A percentile compares a stretch with the other conserved stretches of the same genome.
Evolutionary conservation across 2,797 vertebrate species (phyloP).

Genomic region (Neostethus bicornis): DNA sequence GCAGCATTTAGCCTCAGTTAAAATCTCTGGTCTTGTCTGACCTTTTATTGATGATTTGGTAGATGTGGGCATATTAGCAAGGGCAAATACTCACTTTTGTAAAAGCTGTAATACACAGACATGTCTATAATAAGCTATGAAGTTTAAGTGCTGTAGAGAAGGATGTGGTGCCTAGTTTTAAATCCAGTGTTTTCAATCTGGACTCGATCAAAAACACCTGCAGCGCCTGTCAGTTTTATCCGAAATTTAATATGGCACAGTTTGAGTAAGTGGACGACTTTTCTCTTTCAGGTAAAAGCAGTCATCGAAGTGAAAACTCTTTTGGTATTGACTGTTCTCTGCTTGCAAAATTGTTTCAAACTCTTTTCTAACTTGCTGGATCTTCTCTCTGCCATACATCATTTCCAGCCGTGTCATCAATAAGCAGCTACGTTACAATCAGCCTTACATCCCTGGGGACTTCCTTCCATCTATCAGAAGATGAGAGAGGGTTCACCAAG

Average conservation of each 20-base stretch:
- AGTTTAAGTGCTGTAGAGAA: constrained; percentile 23
- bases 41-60: constrained; percentile 38
- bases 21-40: constrained; percentile 29
- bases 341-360: constrained; percentile 45
- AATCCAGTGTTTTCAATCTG: constrained; percentile 31
- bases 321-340: constrained; percentile 35
- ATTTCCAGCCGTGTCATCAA: constrained; percentile 66
- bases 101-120: constrained; percentile 17
- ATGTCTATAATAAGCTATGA: constrained; percentile 27
- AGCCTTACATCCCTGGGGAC: constrained; percentile 61
- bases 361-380: constrained; percentile 53
- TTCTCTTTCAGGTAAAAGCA: constrained; percentile 34
- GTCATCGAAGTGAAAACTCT: constrained; percentile 38
- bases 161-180: constrained; percentile 29
- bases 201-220: constrained; percentile 50
- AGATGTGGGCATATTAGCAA: constrained; percentile 37
- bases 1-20: constrained; percentile 28
- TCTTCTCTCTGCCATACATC: constrained; percentile 57
- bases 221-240: constrained; percentile 40
- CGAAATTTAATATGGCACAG: constrained; percentile 46
- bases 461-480: constrained; percentile 67
- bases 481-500: constrained; percentile 61
- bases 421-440: constrained; percentile 75
- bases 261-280: constrained; percentile 48
- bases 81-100: constrained; percentile 28